Evolutionary conservation across 2,113 vertebrate genomes (phyloP), one percentile per base, ranked within the genome.

Genomic region (Oophaga pumilio): DNA sequence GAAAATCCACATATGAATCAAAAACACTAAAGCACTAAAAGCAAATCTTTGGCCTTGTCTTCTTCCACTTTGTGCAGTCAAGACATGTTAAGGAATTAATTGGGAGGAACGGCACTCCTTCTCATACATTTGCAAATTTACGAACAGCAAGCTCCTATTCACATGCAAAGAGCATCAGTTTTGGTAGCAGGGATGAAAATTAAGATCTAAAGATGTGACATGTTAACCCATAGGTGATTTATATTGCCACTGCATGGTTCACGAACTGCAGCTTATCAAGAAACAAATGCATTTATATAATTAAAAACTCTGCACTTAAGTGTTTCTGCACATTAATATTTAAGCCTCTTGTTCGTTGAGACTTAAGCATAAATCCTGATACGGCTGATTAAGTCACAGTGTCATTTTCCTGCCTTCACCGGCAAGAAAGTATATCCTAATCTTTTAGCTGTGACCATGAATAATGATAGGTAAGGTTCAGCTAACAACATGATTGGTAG

Each of bases 41-140:
- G 85, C 86, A 91, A 94, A 92, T 90, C 91, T 90, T 86, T 90
- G 87, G 89, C 91, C 87, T 91, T 89, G 89, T 92, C 90, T 92
- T 92, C 91, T 87, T 78, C 91, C 9, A 89, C 89, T 93, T 88
- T 87, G 89, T 91, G 90, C 81, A 89, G 92, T 93, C 92, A 94
- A 92, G 94, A 91, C 89, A 80, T 62, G 8, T 93, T 94, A 95
- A 91, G 0, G 33, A 91, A 94, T 94, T 94, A 93, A 89, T 89
- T 87, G 87, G 90, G 26, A 69, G 15, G 92, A 94, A 93, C 91
- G 92, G 92, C 88, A 90, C 86, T 89, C 91, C 89, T 90, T 92
- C 33, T 79, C 89, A 90, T 80, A 57, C 52, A 87, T 90, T 92
- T 91, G 88, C 91, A 90, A 89, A 91, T 89, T 90, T 90, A 88